A percentile compares a stretch with the other conserved stretches of the same genome.
phyloP scores from a whole-genome alignment of 2,113 vertebrate species.

The Burhinus oedicnemus region DNA sequence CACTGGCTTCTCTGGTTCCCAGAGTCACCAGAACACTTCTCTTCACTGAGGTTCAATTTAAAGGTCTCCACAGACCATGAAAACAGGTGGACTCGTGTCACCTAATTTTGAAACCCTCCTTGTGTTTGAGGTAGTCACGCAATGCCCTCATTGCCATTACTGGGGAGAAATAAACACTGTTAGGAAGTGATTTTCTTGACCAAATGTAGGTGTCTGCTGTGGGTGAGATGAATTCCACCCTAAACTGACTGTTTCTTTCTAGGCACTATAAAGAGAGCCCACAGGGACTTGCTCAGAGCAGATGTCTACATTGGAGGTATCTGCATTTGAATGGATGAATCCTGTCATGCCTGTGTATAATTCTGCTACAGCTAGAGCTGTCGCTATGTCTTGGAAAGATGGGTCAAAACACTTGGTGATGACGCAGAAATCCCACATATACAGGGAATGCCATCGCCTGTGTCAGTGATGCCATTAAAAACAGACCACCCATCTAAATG shows the following conservation, averaged over 20 bases:
- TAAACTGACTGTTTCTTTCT: not conserved
- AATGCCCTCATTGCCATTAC: not conserved
- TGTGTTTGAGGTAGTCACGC: not conserved
- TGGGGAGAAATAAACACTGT: not conserved
- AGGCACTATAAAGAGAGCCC: not conserved
- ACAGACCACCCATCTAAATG: not conserved
- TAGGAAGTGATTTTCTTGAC: not conserved
- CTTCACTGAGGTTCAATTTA: not conserved
- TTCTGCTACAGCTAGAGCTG: not conserved
- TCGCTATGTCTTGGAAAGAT: not conserved
- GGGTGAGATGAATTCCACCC: not conserved
- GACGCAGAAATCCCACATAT: not conserved
- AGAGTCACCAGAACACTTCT: not conserved
- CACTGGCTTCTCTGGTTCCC: not conserved
- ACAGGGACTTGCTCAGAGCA: not conserved
- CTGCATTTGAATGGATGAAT: not conserved
- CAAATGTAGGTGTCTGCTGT: not conserved
- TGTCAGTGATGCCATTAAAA: not conserved
- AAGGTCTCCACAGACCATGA: not conserved
- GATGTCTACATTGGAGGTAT: not conserved
- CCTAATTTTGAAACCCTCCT: not conserved
- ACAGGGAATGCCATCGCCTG: not conserved
- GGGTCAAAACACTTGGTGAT: not conserved
- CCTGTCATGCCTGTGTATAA: not conserved
- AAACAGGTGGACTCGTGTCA: not conserved